Evolutionary conservation across 2,888 invertebrate species (phyloP).

Genomic region (Electrophaes corylata): DNA sequence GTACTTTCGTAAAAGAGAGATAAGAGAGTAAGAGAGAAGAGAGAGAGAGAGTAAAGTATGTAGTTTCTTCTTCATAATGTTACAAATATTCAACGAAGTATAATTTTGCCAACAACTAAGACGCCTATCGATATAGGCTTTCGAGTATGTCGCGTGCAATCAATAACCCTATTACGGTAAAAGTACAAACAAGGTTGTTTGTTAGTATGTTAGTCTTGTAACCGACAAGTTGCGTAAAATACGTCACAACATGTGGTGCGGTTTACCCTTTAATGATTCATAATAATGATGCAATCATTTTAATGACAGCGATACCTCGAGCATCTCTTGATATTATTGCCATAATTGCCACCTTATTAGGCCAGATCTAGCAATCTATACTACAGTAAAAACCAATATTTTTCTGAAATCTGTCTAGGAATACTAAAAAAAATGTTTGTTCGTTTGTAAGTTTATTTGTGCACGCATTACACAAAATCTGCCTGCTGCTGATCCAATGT

Average conservation of each 20-base stretch:
- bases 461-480: too few relatives aligned
- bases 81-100: neutral
- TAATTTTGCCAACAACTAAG: neutral
- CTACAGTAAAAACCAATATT: too few relatives aligned
- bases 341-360: neutral
- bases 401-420: too few relatives aligned
- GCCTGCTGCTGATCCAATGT: too few relatives aligned
- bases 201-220: constrained; percentile 10
- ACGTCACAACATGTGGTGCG: constrained; percentile 49
- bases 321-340: constrained; percentile 38
- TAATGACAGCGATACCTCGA: constrained; percentile 51
- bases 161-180: constrained; percentile 27
- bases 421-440: too few relatives aligned
- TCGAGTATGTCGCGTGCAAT: constrained; percentile 18
- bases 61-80: too few relatives aligned
- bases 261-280: constrained; percentile 66
- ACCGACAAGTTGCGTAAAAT: constrained; percentile 37
- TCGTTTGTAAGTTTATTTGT: too few relatives aligned
- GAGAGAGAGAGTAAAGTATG: too few relatives aligned
- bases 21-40: too few relatives aligned
- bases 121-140: constrained; percentile 2
- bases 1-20: too few relatives aligned
- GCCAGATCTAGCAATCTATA: constrained; percentile 6
- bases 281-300: constrained; percentile 68
- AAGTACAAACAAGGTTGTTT: constrained; percentile 24